Base-by-base conservation (phyloP, 2,113 vertebrate species). In the Corydoras sp. region DNA sequence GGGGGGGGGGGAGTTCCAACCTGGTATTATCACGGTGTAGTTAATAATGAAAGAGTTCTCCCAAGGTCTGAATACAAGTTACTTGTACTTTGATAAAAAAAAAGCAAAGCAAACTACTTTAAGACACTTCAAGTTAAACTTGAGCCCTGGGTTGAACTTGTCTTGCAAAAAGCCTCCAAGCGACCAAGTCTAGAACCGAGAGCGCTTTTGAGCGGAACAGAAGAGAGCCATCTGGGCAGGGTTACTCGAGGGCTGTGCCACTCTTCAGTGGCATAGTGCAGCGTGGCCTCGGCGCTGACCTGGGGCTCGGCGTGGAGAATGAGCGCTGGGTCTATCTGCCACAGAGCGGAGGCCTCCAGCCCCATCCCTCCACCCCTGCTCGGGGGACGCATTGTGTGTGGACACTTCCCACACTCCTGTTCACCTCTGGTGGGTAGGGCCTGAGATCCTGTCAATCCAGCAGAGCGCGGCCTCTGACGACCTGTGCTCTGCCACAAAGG, bases 351-450 rank as follows among this genome's bases (percentile, higher is more conserved):
- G 73, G 50, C 73, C 65, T 59, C 65, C 62, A 62, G 60, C 71
- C 29, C 51, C 64, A 31, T 68, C 65, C 65, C 55, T 30, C 61
- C 56, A 24, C 73, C 65, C 10, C 55, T 72, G 54, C 10, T 12
- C 11, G 65, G 31, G 66, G 13, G 18, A 13, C 13, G 65, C 77
- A 75, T 79, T 79, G 77, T 79, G 69, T 59, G 48, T 65, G 55
- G 74, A 65, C 77, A 75, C 77, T 79, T 79, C 77, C 73, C 77
- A 79, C 77, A 79, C 77, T 75, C 77, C 65, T 72, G 69, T 63
- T 79, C 77, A 79, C 77, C 77, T 79, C 69, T 75, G 65, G 32
- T 65, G 56, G 77, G 73, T 53, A 70, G 73, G 74, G 73, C 69
- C 66, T 69, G 69, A 61, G 62, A 71, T 75, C 73, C 77, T 24